Conservation (phyloP, 2,888 invertebrate genomes). For the Ferrisia virgata region DNA sequence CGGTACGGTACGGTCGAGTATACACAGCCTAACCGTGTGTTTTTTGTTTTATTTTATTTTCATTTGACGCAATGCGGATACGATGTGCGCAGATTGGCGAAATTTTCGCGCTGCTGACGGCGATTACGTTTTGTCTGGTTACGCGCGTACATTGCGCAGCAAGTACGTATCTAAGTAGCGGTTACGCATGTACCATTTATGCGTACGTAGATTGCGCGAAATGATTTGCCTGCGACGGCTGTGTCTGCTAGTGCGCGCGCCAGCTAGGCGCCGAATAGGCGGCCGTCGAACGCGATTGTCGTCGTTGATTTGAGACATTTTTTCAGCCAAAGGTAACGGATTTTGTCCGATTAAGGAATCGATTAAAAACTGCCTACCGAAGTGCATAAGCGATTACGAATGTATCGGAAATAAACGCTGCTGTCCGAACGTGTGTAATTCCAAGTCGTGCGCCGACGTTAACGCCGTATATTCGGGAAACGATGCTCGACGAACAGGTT, state of each 20-base stretch:
- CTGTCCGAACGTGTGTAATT: constrained; percentile 37
- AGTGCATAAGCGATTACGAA: constrained; percentile 44
- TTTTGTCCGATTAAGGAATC: constrained; percentile 39
- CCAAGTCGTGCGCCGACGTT: constrained; percentile 35
- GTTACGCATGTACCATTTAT: no score
- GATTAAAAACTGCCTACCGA: constrained; percentile 36
- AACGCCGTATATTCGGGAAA: constrained; percentile 33
- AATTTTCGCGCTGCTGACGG: not conserved
- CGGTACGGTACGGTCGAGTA: no score
- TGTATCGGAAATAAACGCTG: constrained; percentile 43
- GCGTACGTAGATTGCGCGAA: no score
- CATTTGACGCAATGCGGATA: no score
- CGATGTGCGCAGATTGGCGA: not conserved
- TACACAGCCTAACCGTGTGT: no score
- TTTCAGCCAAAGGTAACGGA: constrained; percentile 33
- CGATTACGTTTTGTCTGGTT: not conserved
- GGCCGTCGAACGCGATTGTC: not conserved
- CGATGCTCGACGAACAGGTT: not conserved
- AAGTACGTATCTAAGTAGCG: no score
- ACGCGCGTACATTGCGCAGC: not conserved
- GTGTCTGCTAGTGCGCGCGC: no score
- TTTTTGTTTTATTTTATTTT: no score
- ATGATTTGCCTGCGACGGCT: no score
- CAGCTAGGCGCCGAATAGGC: not conserved
- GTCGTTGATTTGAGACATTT: not conserved